These are phyloP conservation scores for Nematolebias whitei DNA, from an alignment of 2,113 vertebrate genomes.

Conservation along the genomic window DNA sequence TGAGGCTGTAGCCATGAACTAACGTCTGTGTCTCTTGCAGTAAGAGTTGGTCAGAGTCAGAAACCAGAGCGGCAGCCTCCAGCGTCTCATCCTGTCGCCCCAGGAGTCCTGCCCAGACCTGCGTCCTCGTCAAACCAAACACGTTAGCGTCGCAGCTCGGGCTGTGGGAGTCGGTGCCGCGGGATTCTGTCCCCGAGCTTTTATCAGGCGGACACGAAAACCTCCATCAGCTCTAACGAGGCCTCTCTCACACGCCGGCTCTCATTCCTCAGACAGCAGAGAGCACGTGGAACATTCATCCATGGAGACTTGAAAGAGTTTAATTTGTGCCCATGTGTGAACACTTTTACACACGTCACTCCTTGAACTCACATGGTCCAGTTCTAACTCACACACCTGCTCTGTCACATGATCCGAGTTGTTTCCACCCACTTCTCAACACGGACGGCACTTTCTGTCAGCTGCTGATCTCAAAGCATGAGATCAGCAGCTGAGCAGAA, in stretches of 20 bases:
- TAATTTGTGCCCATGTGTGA: neutral
- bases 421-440: no score
- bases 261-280: neutral
- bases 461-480: no score
- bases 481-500: no score
- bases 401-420: no score
- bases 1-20: no score
- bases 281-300: neutral
- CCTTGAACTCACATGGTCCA: no score
- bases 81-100: constrained; percentile 18
- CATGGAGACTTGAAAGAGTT: neutral
- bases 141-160: neutral
- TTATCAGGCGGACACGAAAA: neutral
- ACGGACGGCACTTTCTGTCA: no score
- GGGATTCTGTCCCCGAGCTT: neutral
- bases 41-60: no score
- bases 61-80: constrained; percentile 7
- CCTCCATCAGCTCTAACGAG: neutral
- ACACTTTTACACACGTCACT: no score
- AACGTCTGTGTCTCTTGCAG: no score
- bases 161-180: neutral
- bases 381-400: no score
- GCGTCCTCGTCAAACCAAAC: constrained; percentile 1
- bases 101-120: neutral
- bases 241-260: neutral